Conservation (phyloP, 1,140 invertebrate species). For the Littorina saxatilis region DNA sequence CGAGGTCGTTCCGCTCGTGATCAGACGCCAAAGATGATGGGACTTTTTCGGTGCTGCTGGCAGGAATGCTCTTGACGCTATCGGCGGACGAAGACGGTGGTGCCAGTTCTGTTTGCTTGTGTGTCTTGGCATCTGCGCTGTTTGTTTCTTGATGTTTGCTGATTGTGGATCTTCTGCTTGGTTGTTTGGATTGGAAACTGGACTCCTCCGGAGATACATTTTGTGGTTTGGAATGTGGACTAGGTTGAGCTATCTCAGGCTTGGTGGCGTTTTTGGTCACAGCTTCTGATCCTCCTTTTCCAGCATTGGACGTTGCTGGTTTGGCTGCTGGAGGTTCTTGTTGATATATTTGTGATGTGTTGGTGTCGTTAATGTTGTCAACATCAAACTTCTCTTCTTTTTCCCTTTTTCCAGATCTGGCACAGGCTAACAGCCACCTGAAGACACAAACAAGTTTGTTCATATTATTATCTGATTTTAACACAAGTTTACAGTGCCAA, state of each 20-base stretch:
- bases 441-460: constrained; percentile 42
- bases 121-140: neutral
- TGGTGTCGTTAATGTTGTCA: constrained; percentile 72
- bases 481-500: neutral
- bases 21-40: constrained; percentile 4
- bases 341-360: neutral
- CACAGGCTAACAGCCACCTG: constrained; percentile 86
- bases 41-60: neutral
- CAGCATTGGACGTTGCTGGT: neutral
- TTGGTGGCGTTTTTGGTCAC: neutral
- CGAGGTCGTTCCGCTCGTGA: neutral
- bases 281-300: no score
- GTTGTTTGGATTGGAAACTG: neutral
- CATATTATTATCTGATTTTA: no score
- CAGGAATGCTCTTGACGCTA: neutral
- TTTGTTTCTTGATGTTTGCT: neutral
- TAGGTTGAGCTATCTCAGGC: neutral
- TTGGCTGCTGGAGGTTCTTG: neutral
- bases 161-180: neutral
- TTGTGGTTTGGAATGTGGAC: neutral
- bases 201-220: neutral
- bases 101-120: neutral
- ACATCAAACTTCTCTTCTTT: constrained; percentile 81
- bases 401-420: constrained; percentile 77
- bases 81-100: constrained; percentile 44